Base-by-base conservation (phyloP, 2,113 vertebrate genomes). In the Uropsilus gracilis region DNA sequence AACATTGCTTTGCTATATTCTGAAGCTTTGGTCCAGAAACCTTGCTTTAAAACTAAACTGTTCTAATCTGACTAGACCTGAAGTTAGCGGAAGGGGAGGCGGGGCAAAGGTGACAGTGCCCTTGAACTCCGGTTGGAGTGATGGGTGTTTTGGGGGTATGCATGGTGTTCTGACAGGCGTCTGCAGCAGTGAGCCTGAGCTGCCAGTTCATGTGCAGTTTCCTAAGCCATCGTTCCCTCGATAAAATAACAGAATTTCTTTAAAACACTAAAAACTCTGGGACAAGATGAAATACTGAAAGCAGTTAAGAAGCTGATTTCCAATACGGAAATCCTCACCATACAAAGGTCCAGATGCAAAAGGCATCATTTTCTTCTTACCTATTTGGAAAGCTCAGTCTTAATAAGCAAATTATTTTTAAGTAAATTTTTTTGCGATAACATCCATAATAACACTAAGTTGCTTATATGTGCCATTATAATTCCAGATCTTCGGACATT, bases 11-110 rank as follows among this genome's bases (percentile, higher is more conserved):
- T n/a, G n/a, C n/a, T n/a, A n/a, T n/a, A n/a, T n/a, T n/a, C 39
- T 50, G 48, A 77, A 82, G 44, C n/a, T 64, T 53, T 48, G 76
- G 77, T 83, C 95, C 50, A 73, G 81, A 94, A 93, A 63, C 9
- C 37, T 3, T 83, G 17, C 53, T 80, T 82, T 48, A 69, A 81
- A 91, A 89, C 42, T 53, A 55, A 55, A 55, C 20, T 6, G 22
- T 22, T 17, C 53, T 55, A 55, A 20, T 22, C 53, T 55, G 53
- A 4, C 50, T 53, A 20, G 17, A 53, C 4, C 50, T 53, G 50
- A 53, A 53, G 48, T 53, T 18, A 20, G 16, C 50, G 50, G 48
- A 14, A 50, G 48, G 50, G 50, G 50, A 53, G 20, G 3, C 11
- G 48, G 48, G 48, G 50, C 53, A 6, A 20, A 6, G 53, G 53